Evolutionary conservation across 2,113 vertebrate species (phyloP), one percentile per base, ranked within the genome.

Genomic region (Rhinolophus ferrumequinum): DNA sequence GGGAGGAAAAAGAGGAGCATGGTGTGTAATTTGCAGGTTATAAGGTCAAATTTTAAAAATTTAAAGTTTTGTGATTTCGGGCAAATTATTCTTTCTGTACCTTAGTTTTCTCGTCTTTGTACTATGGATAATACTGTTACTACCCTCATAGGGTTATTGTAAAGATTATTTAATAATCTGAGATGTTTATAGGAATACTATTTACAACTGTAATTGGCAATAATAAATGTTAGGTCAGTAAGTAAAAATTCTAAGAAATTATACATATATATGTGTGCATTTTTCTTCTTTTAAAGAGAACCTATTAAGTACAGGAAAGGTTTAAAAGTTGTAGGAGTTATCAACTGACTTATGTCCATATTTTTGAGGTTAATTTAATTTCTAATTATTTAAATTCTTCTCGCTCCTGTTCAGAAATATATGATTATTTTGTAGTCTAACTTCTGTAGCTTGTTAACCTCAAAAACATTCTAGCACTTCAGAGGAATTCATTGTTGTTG

Each of bases 281-380:
- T 89, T 84, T 92, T 86, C 56, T 91, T 87, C 19, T 85, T 95
- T 76, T 33, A 47, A 33, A 19, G 30, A 24, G 73, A 79, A 77
- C 24, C 10, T 62, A 15, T 72, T 60, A 52, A 90, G 64, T 75
- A 67, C 28, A 22, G 9, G 2, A 26, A 30, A 41, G 56, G 10
- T 12, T 85, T 70, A 62, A 83, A 94, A 80, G 67, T 82, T 88
- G 2, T 28, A 94, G 52, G 19, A 83, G 5, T 81, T 90, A 30
- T 44, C 47, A 77, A 9, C 35, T 73, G 38, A 62, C 1, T 70
- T 69, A 60, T 33, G 21, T 66, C 10, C 35, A 33, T 93, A 69
- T 70, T 93, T 95, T 90, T 58, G 13, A 86, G 35, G 33, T 79
- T 89, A 89, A 60, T 84, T 88, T 89, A 47, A 35, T 89, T 13